Percentiles rank a stretch among this genome's conserved stretches.
phyloP scores from a whole-genome alignment of 2,888 invertebrate species.

The Tipula confusa region DNA sequence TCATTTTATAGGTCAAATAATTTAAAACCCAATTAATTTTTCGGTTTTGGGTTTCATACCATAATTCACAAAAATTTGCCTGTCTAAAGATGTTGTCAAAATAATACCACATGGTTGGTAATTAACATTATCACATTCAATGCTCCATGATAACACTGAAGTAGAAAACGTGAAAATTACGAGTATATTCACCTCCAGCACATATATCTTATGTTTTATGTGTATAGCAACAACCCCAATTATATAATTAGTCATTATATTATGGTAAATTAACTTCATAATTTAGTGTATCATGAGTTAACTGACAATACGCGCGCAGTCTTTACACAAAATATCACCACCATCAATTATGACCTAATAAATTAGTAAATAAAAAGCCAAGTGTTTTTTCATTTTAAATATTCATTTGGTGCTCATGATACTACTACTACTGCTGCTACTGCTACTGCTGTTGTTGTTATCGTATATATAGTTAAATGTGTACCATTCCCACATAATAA shows the following conservation, averaged over 20 bases:
- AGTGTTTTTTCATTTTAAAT: not conserved
- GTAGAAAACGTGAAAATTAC: not conserved
- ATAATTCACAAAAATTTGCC: too few species aligned
- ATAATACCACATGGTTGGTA: not conserved
- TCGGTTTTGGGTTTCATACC: too few species aligned
- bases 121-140: not conserved
- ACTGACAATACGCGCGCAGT: not conserved
- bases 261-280: not conserved
- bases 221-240: not conserved
- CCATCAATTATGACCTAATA: constrained; percentile 12
- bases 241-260: not conserved
- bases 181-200: not conserved
- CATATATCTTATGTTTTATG: not conserved
- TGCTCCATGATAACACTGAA: not conserved
- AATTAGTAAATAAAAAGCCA: not conserved
- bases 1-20: not conserved
- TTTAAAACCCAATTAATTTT: not conserved
- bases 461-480: too few species aligned
- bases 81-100: not conserved
- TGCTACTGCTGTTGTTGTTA: too few species aligned
- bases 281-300: not conserved
- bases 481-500: constrained; percentile 4
- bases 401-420: not conserved
- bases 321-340: constrained; percentile 13
- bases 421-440: not conserved